Conservation (phyloP, 2,113 vertebrate genomes). For the Cricetomys ansorgei region DNA sequence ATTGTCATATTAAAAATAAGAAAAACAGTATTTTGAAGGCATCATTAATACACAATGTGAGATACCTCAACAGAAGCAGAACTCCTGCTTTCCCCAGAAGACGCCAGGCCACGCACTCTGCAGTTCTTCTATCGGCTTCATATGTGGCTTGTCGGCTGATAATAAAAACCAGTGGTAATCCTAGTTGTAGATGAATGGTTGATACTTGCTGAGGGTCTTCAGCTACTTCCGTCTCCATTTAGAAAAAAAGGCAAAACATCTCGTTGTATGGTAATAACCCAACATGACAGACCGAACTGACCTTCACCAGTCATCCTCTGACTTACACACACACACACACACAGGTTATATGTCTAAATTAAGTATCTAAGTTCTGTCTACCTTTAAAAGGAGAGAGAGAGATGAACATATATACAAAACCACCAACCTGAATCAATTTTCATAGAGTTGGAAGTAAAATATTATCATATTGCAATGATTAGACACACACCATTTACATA, state of each 20-base stretch:
- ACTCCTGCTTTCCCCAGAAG: slow-evolving; percentile 93
- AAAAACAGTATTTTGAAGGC: background rate
- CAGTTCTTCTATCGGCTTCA: slow-evolving; percentile 89
- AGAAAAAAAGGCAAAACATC: slow-evolving; percentile 36
- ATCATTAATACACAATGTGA: background rate
- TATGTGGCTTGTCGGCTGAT: slow-evolving; percentile 90
- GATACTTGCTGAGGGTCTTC: slow-evolving; percentile 91
- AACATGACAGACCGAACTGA: background rate
- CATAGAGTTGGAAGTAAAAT: slow-evolving; percentile 6
- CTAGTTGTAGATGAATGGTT: slow-evolving; percentile 89
- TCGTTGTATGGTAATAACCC: background rate
- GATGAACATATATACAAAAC: background rate
- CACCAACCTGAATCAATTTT: slow-evolving; percentile 17
- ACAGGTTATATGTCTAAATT: background rate
- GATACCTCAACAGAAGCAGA: slow-evolving; percentile 93
- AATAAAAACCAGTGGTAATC: slow-evolving; percentile 93
- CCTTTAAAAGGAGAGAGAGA: background rate
- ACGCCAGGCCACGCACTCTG: slow-evolving; percentile 91
- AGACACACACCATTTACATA: background rate
- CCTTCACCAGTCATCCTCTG: background rate
- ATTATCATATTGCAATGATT: background rate
- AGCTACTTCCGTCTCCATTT: slow-evolving; percentile 89
- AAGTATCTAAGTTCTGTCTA: background rate
- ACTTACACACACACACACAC: background rate
- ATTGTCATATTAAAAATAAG: background rate